These are phyloP conservation scores for Colistium nudipinnis DNA, from an alignment of 2,113 vertebrate genomes.

Conservation along the genomic window DNA sequence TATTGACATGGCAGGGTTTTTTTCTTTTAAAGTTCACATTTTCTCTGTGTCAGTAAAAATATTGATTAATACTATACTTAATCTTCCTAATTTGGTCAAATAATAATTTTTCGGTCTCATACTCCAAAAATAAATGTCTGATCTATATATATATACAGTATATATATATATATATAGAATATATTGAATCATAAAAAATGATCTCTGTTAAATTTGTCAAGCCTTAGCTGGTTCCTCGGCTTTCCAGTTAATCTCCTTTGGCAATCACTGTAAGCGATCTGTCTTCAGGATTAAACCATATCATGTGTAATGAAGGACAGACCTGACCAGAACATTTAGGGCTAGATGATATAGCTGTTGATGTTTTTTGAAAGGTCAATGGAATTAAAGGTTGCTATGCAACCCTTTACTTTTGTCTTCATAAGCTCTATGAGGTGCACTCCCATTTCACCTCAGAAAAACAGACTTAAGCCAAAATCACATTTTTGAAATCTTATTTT, in stretches of 20 bases:
- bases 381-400: slow-evolving; percentile 54
- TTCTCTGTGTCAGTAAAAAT: not conserved
- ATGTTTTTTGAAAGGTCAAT: slow-evolving; percentile 50
- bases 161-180: too few species aligned
- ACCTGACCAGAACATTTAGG: slow-evolving; percentile 9
- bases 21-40: not conserved
- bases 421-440: slow-evolving; percentile 1
- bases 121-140: too few species aligned
- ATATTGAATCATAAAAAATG: not conserved
- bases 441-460: slow-evolving; percentile 16
- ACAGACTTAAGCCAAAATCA: not conserved
- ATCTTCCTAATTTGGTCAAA: not conserved
- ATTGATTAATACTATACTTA: not conserved
- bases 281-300: not conserved
- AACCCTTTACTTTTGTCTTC: slow-evolving; percentile 47
- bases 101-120: not conserved
- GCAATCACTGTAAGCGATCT: not conserved
- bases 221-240: not conserved
- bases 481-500: not conserved
- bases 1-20: not conserved
- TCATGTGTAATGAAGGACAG: slow-evolving; percentile 9
- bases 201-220: not conserved
- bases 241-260: not conserved
- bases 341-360: slow-evolving; percentile 21
- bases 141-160: too few species aligned